A percentile compares a stretch with the other conserved stretches of the same genome.
Conservation (phyloP, 2,113 vertebrate species). For the Scortum barcoo region DNA sequence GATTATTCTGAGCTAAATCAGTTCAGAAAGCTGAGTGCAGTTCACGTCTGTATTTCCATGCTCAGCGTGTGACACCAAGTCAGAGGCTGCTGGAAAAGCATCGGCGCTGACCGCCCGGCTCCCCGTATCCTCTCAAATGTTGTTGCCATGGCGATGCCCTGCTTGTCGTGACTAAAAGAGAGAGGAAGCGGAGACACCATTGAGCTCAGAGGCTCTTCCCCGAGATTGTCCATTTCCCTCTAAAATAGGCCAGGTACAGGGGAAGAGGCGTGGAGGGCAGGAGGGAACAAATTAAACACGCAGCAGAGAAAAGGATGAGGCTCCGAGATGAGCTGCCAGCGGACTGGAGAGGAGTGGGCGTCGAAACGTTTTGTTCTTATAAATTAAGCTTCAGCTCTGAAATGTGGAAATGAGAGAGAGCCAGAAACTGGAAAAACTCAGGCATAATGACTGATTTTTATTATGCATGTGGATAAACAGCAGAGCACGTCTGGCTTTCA, state of each 20-base stretch:
- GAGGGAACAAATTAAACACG: constrained; percentile 57
- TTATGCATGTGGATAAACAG: constrained; percentile 54
- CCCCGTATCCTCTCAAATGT: constrained; percentile 53
- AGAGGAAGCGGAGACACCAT: constrained; percentile 52
- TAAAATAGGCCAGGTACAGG: constrained; percentile 56
- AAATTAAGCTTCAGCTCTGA: constrained; percentile 54
- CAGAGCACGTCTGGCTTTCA: constrained; percentile 4
- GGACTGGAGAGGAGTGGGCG: constrained; percentile 37
- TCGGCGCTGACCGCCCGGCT: constrained; percentile 59
- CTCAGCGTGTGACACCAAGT: constrained; percentile 62
- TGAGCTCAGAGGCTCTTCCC: constrained; percentile 62
- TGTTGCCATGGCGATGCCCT: constrained; percentile 80
- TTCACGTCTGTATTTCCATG: constrained; percentile 25
- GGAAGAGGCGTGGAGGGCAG: constrained; percentile 37
- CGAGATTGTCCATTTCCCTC: constrained; percentile 67
- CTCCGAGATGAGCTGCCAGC: constrained; percentile 54
- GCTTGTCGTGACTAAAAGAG: constrained; percentile 66
- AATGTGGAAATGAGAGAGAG: constrained; percentile 28
- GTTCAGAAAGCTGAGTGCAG: neutral
- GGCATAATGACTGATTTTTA: constrained; percentile 52
- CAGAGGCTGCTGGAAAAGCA: constrained; percentile 50
- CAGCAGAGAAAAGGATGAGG: constrained; percentile 48
- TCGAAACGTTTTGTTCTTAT: constrained; percentile 52
- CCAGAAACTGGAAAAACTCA: constrained; percentile 39
- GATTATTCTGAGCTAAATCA: neutral